These are phyloP conservation scores for Nephrocerus scutellatus DNA, from an alignment of 2,888 invertebrate genomes.

Conservation along the genomic window DNA sequence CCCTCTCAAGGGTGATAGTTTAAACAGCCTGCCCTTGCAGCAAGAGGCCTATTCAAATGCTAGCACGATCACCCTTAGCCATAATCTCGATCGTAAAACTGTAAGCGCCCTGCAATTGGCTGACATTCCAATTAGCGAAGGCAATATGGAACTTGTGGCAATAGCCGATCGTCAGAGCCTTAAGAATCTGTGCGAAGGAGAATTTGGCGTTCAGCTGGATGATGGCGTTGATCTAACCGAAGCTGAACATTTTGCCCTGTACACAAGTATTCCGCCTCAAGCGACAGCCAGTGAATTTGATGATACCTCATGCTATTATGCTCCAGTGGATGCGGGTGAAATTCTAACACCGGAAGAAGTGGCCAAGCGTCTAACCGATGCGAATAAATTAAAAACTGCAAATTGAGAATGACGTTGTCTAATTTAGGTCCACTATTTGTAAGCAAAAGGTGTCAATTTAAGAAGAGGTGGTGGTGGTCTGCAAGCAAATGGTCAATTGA, in stretches of 20 bases:
- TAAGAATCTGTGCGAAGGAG: slow-evolving; percentile 45
- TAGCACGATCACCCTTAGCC: slow-evolving; percentile 43
- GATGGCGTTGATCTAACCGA: slow-evolving; percentile 68
- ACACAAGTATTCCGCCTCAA: slow-evolving; percentile 77
- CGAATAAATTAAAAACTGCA: no score
- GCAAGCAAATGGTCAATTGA: no score
- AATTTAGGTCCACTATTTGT: no score
- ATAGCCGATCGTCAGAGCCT: slow-evolving; percentile 48
- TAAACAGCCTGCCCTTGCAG: slow-evolving; percentile 50
- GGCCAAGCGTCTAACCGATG: slow-evolving; percentile 39
- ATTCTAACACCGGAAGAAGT: slow-evolving; percentile 51
- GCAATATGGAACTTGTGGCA: slow-evolving; percentile 56
- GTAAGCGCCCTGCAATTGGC: slow-evolving; percentile 47
- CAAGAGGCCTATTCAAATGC: slow-evolving; percentile 47
- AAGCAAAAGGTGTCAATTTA: no score
- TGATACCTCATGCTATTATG: slow-evolving; percentile 79
- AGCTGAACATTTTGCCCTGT: slow-evolving; percentile 81
- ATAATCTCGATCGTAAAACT: slow-evolving; percentile 44
- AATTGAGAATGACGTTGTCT: no score
- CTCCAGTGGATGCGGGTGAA: slow-evolving; percentile 72
- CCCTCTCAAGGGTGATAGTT: slow-evolving; percentile 57
- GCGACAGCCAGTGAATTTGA: slow-evolving; percentile 84
- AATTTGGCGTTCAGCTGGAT: slow-evolving; percentile 46
- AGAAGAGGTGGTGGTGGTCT: no score
- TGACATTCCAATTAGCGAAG: slow-evolving; percentile 46